phyloP scores from a whole-genome alignment of 23 tunicate genomes.

The Trididemnum clinides region DNA sequence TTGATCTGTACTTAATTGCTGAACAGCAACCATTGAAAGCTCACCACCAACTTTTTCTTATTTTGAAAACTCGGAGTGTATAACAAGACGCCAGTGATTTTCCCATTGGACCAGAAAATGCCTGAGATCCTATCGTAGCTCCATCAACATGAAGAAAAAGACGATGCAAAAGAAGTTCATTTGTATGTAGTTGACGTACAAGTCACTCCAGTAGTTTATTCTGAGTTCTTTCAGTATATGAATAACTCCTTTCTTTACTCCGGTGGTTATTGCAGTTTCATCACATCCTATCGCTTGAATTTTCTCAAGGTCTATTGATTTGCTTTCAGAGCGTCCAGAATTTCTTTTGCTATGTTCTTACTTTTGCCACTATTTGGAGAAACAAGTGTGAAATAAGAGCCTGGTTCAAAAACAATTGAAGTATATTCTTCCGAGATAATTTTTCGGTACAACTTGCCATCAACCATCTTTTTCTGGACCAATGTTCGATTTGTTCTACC shows the following conservation, averaged over 20 bases:
- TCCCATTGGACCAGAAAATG: too few relatives aligned
- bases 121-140: too few relatives aligned
- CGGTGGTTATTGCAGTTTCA: neutral
- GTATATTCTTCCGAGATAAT: neutral
- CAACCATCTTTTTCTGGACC: neutral
- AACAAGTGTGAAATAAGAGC: neutral
- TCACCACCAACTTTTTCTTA: too few relatives aligned
- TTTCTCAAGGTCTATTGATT: neutral
- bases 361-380: neutral
- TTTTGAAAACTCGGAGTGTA: too few relatives aligned
- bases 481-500: neutral
- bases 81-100: too few relatives aligned
- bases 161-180: neutral
- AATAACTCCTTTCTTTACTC: neutral
- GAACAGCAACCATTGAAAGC: too few relatives aligned
- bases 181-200: neutral
- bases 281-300: neutral
- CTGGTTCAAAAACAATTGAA: slow-evolving; percentile 1
- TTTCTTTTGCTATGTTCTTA: neutral
- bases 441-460: neutral
- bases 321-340: too few relatives aligned
- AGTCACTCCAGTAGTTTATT: neutral
- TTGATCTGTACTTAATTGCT: too few relatives aligned
- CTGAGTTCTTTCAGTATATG: neutral
- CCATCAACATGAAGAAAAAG: neutral